These are phyloP conservation scores for Hyperoplus immaculatus DNA, from an alignment of 2,797 vertebrate genomes.

Conservation along the genomic window DNA sequence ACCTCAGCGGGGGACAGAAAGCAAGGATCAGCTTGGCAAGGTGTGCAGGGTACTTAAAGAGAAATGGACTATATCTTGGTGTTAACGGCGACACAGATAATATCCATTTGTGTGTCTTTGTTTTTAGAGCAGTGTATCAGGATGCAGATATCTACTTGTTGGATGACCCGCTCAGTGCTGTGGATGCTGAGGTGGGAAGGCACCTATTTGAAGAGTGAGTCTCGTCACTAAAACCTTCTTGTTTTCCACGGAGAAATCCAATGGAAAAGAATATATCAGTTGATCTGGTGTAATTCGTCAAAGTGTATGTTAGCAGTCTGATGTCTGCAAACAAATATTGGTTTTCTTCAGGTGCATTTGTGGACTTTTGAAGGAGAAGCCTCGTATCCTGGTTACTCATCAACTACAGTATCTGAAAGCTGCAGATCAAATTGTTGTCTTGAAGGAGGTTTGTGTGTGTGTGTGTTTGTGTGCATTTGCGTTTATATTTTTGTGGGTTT, in stretches of 20 bases:
- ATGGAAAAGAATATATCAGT: neutral
- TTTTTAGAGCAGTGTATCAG: slow-evolving; percentile 92
- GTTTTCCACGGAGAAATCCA: neutral
- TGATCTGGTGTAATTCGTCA: neutral
- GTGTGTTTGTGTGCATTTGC: slow-evolving; percentile 74
- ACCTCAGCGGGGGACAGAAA: slow-evolving; percentile 96
- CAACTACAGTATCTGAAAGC: slow-evolving; percentile 94
- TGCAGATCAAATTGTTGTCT: slow-evolving; percentile 92
- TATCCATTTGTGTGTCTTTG: slow-evolving; percentile 20
- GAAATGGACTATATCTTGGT: neutral
- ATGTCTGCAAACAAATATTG: neutral
- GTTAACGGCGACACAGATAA: slow-evolving; percentile 2
- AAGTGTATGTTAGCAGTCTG: neutral
- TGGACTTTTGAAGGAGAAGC: slow-evolving; percentile 91
- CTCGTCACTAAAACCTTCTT: neutral
- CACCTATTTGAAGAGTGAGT: slow-evolving; percentile 96
- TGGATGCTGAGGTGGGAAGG: slow-evolving; percentile 93
- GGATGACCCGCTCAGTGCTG: slow-evolving; percentile 96
- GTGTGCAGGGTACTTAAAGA: slow-evolving; percentile 64
- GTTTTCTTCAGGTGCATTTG: slow-evolving; percentile 91
- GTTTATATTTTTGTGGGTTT: neutral
- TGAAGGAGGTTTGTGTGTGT: slow-evolving; percentile 90
- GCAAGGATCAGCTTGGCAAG: slow-evolving; percentile 95
- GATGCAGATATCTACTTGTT: slow-evolving; percentile 96
- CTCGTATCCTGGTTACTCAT: slow-evolving; percentile 94